These are phyloP conservation scores for Daphoenositta chrysoptera DNA, from an alignment of 2,113 vertebrate genomes.

Conservation along the genomic window DNA sequence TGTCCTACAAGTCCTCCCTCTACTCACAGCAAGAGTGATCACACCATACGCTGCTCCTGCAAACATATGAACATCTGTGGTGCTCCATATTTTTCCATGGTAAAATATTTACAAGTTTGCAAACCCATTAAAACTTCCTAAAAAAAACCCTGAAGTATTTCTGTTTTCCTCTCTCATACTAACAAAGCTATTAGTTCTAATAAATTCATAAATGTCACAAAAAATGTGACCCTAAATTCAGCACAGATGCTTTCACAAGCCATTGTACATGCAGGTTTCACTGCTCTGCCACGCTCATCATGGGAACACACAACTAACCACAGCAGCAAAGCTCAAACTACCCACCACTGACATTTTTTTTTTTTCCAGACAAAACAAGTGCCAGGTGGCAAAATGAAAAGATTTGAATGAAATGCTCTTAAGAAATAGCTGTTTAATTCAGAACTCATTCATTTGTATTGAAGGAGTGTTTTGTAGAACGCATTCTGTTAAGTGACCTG, in stretches of 20 bases:
- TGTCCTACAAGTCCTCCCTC: neutral
- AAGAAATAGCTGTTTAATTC: conserved; percentile 77
- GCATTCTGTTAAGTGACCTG: conserved; percentile 82
- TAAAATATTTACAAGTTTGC: conserved; percentile 25
- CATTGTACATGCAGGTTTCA: neutral
- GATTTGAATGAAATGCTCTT: conserved; percentile 68
- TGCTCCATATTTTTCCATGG: neutral
- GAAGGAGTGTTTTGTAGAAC: conserved; percentile 73
- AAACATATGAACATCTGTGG: neutral
- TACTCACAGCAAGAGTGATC: neutral
- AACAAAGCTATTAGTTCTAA: neutral
- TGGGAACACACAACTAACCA: neutral
- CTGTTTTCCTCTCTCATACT: neutral
- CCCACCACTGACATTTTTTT: neutral
- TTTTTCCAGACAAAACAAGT: conserved; percentile 45
- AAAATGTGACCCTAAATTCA: neutral
- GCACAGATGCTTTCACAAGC: neutral
- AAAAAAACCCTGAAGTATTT: neutral
- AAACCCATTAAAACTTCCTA: conserved; percentile 1
- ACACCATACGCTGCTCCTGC: neutral
- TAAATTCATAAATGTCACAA: neutral
- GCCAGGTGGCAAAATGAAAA: conserved; percentile 70
- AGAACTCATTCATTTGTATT: conserved; percentile 78
- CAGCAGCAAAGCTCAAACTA: conserved; percentile 14
- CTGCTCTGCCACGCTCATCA: neutral